Evolutionary conservation across 2,113 vertebrate species (phyloP).

Genomic region (Shinisaurus crocodilurus): DNA sequence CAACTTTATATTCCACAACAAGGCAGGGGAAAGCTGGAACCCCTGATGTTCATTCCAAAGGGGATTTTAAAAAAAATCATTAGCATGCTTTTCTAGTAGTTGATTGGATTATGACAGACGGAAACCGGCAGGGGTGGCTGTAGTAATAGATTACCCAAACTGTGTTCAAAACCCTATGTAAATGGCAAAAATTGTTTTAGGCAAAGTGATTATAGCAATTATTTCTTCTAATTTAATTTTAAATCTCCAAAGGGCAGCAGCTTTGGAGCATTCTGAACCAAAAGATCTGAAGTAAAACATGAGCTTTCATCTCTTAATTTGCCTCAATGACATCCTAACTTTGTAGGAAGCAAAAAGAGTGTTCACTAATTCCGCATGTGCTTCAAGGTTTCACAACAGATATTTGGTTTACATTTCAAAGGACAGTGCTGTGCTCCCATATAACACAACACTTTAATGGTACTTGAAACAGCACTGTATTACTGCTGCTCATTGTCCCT

Average conservation of each 20-base stretch:
- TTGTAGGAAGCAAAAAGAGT: neutral
- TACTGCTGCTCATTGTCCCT: neutral
- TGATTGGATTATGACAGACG: constrained; percentile 44
- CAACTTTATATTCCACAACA: constrained; percentile 8
- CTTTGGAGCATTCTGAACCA: constrained; percentile 43
- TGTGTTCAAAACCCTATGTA: constrained; percentile 45
- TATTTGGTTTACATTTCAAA: constrained; percentile 26
- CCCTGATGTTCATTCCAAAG: neutral
- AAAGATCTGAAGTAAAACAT: constrained; percentile 38
- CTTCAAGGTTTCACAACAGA: constrained; percentile 2
- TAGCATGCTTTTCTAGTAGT: constrained; percentile 20
- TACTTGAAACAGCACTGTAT: constrained; percentile 8
- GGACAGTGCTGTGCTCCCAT: neutral
- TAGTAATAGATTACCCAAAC: constrained; percentile 51
- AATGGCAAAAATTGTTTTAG: constrained; percentile 53
- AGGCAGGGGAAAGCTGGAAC: neutral
- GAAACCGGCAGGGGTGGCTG: neutral
- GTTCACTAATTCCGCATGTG: neutral
- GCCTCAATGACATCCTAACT: constrained; percentile 5
- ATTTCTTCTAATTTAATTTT: constrained; percentile 55
- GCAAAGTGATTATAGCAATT: constrained; percentile 44
- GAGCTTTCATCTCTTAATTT: constrained; percentile 49
- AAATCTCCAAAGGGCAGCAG: constrained; percentile 47
- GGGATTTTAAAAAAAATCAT: constrained; percentile 29
- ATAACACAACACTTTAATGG: neutral